A percentile compares a stretch with the other conserved stretches of the same genome.
Evolutionary conservation across 2,797 vertebrate species (phyloP).

Genomic region (Bovichtus variegatus): DNA sequence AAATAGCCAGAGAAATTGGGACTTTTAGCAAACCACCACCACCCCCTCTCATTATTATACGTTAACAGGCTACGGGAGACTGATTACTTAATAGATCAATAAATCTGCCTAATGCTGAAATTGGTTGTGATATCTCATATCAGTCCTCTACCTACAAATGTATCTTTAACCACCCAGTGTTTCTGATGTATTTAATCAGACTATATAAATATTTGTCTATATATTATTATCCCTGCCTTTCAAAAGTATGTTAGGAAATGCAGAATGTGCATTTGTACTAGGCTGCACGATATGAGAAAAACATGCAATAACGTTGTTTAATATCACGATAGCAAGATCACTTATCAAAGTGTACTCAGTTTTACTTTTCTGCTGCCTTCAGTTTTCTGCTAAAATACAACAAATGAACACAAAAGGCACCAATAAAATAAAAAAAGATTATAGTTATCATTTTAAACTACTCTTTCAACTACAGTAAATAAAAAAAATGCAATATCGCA

Average conservation of each 20-base stretch:
- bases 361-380: no score
- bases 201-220: not conserved
- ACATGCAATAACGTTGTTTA: no score
- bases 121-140: not conserved
- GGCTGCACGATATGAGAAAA: no score
- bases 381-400: no score
- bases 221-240: not conserved
- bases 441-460: no score
- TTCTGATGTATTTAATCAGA: not conserved
- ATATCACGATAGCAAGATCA: no score
- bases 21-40: not conserved
- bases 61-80: not conserved
- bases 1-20: not conserved
- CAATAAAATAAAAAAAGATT: no score
- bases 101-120: not conserved
- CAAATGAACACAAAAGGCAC: no score
- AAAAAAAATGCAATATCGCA: no score
- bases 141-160: no score
- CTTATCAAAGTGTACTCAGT: no score
- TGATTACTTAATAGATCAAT: not conserved
- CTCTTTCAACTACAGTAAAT: no score
- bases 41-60: not conserved
- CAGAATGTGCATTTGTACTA: not conserved
- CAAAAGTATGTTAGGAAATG: not conserved
- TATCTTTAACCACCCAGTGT: not conserved